phyloP scores from a whole-genome alignment of 2,113 vertebrate species.

The Mesembrinibis cayennensis region DNA sequence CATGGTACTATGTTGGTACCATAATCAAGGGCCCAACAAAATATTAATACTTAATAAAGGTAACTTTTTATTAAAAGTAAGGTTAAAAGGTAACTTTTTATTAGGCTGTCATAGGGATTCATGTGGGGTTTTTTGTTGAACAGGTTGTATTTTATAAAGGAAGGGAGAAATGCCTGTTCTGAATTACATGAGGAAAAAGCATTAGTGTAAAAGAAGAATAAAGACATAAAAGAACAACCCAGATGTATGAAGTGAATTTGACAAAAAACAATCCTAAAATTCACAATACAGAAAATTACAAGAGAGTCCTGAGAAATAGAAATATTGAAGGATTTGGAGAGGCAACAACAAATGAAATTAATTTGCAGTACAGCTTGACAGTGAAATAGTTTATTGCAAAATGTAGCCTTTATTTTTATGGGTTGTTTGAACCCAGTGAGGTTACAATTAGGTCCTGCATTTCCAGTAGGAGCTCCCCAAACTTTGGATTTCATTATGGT shows the following conservation, averaged over 20 bases:
- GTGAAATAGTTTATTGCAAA: background rate
- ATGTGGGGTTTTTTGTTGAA: background rate
- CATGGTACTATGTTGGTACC: background rate
- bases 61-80: too few species aligned
- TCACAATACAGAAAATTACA: background rate
- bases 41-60: background rate
- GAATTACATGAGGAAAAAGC: background rate
- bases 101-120: background rate
- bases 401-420: background rate
- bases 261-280: background rate
- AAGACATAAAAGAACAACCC: background rate
- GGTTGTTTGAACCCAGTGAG: background rate
- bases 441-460: background rate
- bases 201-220: background rate
- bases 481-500: background rate
- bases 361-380: background rate
- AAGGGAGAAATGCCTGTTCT: background rate
- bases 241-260: background rate
- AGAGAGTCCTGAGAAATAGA: background rate
- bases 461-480: background rate
- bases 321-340: background rate
- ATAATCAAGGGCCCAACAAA: background rate
- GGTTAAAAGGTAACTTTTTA: background rate
- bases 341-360: background rate
- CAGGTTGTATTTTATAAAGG: background rate